Percentiles rank a stretch among this genome's conserved stretches.
These are phyloP conservation scores for Netelia virgata DNA, from an alignment of 2,888 invertebrate species.

Conservation along the genomic window DNA sequence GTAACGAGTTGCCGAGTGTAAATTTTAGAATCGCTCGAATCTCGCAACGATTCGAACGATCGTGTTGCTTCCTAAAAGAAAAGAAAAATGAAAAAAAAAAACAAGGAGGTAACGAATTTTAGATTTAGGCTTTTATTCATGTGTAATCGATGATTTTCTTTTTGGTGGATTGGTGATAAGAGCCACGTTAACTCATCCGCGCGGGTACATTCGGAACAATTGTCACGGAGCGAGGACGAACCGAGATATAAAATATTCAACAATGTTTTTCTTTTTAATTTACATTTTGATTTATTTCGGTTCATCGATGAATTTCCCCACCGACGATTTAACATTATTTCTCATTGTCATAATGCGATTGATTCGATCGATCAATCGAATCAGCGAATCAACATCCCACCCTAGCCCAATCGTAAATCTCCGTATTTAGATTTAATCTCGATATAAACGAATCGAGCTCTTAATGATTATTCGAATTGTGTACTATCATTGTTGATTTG, in stretches of 20 bases:
- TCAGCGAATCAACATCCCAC: background rate
- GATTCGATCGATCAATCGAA: background rate
- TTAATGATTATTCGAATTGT: slow-evolving; percentile 55
- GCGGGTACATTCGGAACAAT: background rate
- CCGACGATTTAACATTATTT: slow-evolving; percentile 21
- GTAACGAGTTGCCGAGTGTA: slow-evolving; percentile 19
- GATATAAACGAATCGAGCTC: slow-evolving; percentile 9
- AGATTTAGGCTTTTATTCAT: background rate
- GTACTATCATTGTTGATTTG: slow-evolving; percentile 59
- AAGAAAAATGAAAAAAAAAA: too few relatives aligned
- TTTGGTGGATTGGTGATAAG: background rate
- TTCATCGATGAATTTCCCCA: slow-evolving; percentile 12
- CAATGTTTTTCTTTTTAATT: background rate
- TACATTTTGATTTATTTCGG: background rate
- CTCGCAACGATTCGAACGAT: background rate
- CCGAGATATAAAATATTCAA: background rate
- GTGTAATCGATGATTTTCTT: background rate
- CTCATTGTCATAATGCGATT: slow-evolving; percentile 3
- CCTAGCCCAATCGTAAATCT: slow-evolving; percentile 21
- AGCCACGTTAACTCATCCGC: slow-evolving; percentile 5
- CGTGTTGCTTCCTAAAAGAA: slow-evolving; percentile 1
- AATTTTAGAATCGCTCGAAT: background rate
- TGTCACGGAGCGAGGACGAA: slow-evolving; percentile 12
- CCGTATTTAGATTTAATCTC: slow-evolving; percentile 18
- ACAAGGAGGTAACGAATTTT: background rate